Percentiles rank a stretch among this genome's conserved stretches.
Evolutionary conservation across 2,113 vertebrate genomes (phyloP).

Genomic region (Pachycephala philippinensis): DNA sequence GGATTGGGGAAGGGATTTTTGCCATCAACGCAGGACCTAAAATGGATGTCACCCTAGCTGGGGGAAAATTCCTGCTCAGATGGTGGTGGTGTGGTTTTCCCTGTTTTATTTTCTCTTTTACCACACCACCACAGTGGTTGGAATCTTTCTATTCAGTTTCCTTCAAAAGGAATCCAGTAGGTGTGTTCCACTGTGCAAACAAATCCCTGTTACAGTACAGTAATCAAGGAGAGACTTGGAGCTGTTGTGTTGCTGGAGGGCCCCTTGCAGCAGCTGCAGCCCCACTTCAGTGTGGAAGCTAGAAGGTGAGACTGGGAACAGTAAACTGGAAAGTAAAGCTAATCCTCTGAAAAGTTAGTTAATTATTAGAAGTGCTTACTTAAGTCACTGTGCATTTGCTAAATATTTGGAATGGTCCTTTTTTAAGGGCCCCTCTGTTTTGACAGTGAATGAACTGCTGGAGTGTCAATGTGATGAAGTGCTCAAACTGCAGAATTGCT

Average conservation of each 20-base stretch:
- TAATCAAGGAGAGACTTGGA: background rate
- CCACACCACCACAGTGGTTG: no score
- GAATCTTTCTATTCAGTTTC: background rate
- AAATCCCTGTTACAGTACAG: background rate
- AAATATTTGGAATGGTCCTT: background rate
- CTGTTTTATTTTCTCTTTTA: no score
- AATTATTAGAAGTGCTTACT: background rate
- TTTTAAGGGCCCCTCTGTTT: background rate
- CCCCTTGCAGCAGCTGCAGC: background rate
- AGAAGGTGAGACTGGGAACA: background rate
- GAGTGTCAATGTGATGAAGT: background rate
- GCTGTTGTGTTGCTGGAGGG: background rate
- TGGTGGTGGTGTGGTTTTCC: no score
- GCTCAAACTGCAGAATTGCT: background rate
- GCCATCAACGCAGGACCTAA: no score
- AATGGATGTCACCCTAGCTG: no score
- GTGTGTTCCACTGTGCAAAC: background rate
- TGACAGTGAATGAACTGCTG: background rate
- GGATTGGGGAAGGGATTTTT: no score
- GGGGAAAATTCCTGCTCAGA: no score
- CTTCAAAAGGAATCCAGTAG: background rate
- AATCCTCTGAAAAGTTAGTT: background rate
- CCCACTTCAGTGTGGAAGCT: background rate
- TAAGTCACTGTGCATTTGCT: background rate
- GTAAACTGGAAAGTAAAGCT: background rate